These are phyloP conservation scores for Isichthys henryi DNA, from an alignment of 2,113 vertebrate genomes.

Conservation along the genomic window DNA sequence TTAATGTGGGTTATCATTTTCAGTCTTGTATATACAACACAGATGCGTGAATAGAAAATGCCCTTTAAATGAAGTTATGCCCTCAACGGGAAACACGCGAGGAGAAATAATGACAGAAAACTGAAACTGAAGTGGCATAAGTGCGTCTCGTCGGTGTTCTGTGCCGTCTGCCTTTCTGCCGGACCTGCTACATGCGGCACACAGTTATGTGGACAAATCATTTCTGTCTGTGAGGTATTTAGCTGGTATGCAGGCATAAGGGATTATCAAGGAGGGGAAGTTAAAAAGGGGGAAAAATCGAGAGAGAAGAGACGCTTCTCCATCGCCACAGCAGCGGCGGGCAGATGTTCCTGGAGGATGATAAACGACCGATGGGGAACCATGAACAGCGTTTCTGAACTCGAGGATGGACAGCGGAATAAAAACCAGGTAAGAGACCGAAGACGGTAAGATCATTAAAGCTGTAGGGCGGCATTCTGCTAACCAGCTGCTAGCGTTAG, in stretches of 20 bases:
- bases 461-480: background rate
- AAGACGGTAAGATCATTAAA: background rate
- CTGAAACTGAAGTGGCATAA: background rate
- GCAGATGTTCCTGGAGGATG: constrained; percentile 59
- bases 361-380: constrained; percentile 66
- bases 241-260: background rate
- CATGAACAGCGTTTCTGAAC: constrained; percentile 74
- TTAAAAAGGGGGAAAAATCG: background rate
- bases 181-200: background rate
- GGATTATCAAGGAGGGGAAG: background rate
- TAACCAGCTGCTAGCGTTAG: background rate
- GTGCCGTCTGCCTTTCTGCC: background rate
- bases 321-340: constrained; percentile 40
- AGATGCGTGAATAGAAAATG: background rate
- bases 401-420: constrained; percentile 68
- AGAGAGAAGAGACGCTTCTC: background rate
- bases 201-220: background rate
- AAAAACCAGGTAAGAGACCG: constrained; percentile 64
- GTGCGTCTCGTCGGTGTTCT: background rate
- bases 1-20: background rate
- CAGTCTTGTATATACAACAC: background rate
- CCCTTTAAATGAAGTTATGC: background rate
- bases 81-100: background rate
- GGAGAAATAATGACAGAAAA: background rate
- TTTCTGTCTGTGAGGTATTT: background rate